Conservation (phyloP, 1,140 invertebrate species). For the Berghia stephanieae region DNA sequence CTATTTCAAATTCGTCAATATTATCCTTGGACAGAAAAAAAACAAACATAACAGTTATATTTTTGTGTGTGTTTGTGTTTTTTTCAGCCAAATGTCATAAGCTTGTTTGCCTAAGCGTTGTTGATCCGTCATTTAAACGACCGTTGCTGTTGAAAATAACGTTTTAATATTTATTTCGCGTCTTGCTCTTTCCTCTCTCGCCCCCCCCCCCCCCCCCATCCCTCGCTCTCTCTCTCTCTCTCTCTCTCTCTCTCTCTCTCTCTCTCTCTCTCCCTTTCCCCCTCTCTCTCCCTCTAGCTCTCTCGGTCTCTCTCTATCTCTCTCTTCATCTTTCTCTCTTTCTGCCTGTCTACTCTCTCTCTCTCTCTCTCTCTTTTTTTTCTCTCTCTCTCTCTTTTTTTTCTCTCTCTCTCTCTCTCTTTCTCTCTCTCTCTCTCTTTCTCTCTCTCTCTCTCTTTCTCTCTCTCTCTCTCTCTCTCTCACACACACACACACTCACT, state of each 20-base stretch:
- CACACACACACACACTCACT: not conserved
- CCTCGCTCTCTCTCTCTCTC: not conserved
- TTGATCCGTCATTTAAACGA: too few relatives aligned
- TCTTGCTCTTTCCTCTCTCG: not conserved
- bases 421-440: not conserved
- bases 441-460: not conserved
- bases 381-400: not conserved
- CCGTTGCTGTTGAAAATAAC: too few relatives aligned
- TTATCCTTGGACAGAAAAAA: too few relatives aligned
- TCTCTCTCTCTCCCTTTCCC: not conserved
- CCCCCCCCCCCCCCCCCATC: not conserved
- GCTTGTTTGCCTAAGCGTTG: too few relatives aligned
- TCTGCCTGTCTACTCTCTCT: not conserved
- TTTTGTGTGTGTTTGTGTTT: too few relatives aligned
- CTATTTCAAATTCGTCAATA: too few relatives aligned
- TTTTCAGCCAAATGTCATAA: too few relatives aligned
- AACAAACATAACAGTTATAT: too few relatives aligned
- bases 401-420: not conserved
- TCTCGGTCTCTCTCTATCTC: not conserved
- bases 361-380: not conserved
- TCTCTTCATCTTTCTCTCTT: not conserved
- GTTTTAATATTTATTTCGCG: too few relatives aligned
- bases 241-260: constrained; percentile 5
- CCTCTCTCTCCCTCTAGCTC: not conserved
- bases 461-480: not conserved